These are phyloP conservation scores for Crotalus horridus DNA, from an alignment of 2,113 vertebrate species.

Conservation along the genomic window DNA sequence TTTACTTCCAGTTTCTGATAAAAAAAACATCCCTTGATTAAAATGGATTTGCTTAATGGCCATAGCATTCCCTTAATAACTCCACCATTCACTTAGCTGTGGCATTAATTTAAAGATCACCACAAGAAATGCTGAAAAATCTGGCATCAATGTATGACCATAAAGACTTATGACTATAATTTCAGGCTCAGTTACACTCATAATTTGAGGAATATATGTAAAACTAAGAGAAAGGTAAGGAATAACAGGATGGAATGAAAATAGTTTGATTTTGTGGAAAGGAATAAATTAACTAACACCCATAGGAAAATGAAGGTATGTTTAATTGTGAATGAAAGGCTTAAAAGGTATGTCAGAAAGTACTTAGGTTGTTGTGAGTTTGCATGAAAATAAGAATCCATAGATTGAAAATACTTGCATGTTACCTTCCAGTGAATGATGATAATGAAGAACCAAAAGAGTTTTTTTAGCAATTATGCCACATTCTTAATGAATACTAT, in stretches of 20 bases:
- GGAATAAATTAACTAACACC: background rate
- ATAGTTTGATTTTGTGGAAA: background rate
- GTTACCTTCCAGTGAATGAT: background rate
- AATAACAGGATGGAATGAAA: background rate
- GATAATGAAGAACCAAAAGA: background rate
- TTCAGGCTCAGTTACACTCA: too few relatives aligned
- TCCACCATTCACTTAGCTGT: too few relatives aligned
- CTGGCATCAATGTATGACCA: too few relatives aligned
- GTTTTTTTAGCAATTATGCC: background rate
- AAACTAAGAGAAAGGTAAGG: background rate
- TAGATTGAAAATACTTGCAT: background rate
- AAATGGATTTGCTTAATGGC: background rate
- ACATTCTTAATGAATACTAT: background rate
- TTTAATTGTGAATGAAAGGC: background rate
- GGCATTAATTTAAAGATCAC: too few relatives aligned
- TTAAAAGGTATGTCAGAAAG: background rate
- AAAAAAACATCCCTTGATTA: background rate
- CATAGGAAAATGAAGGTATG: background rate
- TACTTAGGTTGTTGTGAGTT: background rate
- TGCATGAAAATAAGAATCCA: background rate
- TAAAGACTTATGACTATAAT: too few relatives aligned
- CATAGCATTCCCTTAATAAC: background rate
- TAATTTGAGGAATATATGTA: background rate
- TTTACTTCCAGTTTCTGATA: background rate
- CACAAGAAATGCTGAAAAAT: too few relatives aligned